These are phyloP conservation scores for Aplidium turbinatum DNA, from an alignment of 23 tunicate genomes.

Conservation along the genomic window DNA sequence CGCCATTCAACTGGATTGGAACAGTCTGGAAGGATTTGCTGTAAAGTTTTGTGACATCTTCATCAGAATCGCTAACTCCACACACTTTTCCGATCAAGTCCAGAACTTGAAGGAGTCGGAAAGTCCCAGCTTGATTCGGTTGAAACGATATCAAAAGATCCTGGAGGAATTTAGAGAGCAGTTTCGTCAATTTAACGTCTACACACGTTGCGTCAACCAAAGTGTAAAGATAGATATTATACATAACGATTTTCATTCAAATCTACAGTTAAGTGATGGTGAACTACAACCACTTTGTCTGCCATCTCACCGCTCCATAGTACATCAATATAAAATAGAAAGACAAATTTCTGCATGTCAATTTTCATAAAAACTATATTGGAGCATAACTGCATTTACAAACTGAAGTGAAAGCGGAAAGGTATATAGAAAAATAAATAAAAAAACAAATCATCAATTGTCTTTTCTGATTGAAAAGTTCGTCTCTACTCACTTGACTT, in stretches of 20 bases:
- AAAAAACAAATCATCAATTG: no score
- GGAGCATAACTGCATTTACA: neutral
- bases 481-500: constrained; percentile 49
- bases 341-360: no score
- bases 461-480: neutral
- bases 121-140: constrained; percentile 87
- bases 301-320: no score
- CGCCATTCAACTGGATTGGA: constrained; percentile 73
- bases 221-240: no score
- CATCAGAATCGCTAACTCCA: constrained; percentile 9
- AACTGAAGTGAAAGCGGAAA: no score
- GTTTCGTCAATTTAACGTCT: neutral
- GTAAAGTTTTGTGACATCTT: constrained; percentile 26
- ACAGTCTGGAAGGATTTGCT: constrained; percentile 59
- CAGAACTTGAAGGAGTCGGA: constrained; percentile 62
- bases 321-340: no score
- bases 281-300: no score
- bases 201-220: no score
- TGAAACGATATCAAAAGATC: constrained; percentile 77
- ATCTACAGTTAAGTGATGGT: neutral
- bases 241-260: neutral
- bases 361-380: neutral
- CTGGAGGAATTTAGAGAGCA: constrained; percentile 42
- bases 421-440: no score
- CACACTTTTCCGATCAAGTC: constrained; percentile 81